Evolutionary conservation across 2,888 invertebrate species (phyloP).

Genomic region (Stratiomys singularior): DNA sequence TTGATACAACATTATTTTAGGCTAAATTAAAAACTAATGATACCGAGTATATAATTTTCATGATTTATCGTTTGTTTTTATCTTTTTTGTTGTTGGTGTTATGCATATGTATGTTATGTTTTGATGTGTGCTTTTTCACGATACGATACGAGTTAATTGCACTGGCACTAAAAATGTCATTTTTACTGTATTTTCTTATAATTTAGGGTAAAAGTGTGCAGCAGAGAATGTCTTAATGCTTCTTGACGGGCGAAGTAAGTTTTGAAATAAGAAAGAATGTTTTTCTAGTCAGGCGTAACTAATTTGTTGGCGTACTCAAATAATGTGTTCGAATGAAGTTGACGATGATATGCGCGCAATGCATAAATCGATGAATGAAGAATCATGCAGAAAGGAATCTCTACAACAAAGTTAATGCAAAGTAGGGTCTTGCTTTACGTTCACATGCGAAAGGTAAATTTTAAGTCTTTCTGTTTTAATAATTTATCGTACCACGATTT

Average conservation of each 20-base stretch:
- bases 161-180: conserved; percentile 37
- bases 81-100: conserved; percentile 24
- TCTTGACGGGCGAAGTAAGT: too few species aligned
- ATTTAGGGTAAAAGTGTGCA: not conserved
- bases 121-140: conserved; percentile 30
- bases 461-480: conserved; percentile 23
- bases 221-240: too few species aligned
- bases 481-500: conserved; percentile 5
- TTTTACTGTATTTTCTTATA: conserved; percentile 11
- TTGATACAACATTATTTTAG: conserved; percentile 31
- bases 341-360: not conserved
- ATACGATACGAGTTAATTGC: conserved; percentile 33
- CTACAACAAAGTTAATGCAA: not conserved
- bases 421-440: not conserved
- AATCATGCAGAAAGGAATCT: not conserved
- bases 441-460: not conserved
- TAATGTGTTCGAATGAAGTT: not conserved
- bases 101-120: conserved; percentile 29
- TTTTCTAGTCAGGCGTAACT: not conserved
- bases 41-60: conserved; percentile 40
- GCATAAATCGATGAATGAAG: not conserved
- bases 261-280: too few species aligned
- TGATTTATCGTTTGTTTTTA: not conserved
- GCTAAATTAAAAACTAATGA: conserved; percentile 38
- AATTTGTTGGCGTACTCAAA: not conserved